Conservation (phyloP, 2,797 vertebrate genomes). For the Trachurus trachurus region DNA sequence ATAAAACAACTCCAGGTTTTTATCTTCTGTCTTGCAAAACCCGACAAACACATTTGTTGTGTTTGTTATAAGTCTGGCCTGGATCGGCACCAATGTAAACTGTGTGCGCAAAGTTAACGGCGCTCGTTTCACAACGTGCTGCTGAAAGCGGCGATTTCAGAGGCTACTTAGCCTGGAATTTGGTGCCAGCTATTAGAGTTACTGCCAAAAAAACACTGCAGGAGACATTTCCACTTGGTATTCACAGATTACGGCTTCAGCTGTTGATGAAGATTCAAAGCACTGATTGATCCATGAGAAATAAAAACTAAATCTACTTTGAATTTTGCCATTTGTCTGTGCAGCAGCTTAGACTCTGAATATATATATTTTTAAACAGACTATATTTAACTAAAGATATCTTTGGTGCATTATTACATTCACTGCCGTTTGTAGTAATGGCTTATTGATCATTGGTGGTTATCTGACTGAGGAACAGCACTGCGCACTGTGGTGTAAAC, state of each 20-base stretch:
- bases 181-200: conserved; percentile 54
- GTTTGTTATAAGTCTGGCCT: conserved; percentile 8
- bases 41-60: conserved; percentile 10
- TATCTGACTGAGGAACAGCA: conserved; percentile 59
- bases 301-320: conserved; percentile 34
- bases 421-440: conserved; percentile 57
- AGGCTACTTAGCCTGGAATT: conserved; percentile 42
- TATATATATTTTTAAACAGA: neutral
- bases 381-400: conserved; percentile 45
- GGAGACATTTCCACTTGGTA: conserved; percentile 54
- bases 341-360: conserved; percentile 12
- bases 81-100: conserved; percentile 5
- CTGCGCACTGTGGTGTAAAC: conserved; percentile 48
- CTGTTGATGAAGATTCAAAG: conserved; percentile 63
- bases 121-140: conserved; percentile 39
- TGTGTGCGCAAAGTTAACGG: conserved; percentile 21
- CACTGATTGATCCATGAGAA: conserved; percentile 40
- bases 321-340: conserved; percentile 9
- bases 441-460: conserved; percentile 73
- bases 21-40: neutral
- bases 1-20: neutral
- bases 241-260: conserved; percentile 54
- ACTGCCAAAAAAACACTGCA: conserved; percentile 53
- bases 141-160: conserved; percentile 26
- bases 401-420: conserved; percentile 33